Conservation (phyloP, 1,140 invertebrate species). For the Drosophila neocordata region DNA sequence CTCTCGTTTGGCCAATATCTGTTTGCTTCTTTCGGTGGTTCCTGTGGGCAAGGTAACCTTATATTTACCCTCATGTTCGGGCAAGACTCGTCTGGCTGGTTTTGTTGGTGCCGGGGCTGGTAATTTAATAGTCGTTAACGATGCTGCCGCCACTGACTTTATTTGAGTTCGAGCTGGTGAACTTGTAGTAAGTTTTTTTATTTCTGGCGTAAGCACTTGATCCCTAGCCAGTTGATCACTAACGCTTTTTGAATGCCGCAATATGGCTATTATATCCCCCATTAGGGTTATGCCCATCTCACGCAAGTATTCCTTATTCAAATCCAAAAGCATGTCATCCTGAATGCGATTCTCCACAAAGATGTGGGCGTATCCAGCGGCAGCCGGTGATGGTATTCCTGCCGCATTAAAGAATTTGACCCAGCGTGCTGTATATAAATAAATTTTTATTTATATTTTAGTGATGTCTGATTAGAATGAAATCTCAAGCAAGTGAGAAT, state of each 20-base stretch:
- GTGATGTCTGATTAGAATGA: too few relatives aligned
- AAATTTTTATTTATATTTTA: background rate
- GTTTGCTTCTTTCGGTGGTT: slow-evolving; percentile 82
- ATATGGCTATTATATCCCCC: slow-evolving; percentile 93
- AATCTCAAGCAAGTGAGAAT: too few relatives aligned
- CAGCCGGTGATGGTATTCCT: slow-evolving; percentile 89
- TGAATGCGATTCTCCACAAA: slow-evolving; percentile 92
- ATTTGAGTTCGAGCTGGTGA: slow-evolving; percentile 48
- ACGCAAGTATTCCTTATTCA: slow-evolving; percentile 91
- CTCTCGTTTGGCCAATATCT: slow-evolving; percentile 82
- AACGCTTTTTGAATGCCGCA: slow-evolving; percentile 90
- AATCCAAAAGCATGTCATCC: slow-evolving; percentile 90
- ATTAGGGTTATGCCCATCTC: slow-evolving; percentile 93
- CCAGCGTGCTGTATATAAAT: slow-evolving; percentile 84
- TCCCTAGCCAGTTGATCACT: slow-evolving; percentile 86
- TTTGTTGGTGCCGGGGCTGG: slow-evolving; percentile 53
- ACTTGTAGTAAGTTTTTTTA: slow-evolving; percentile 76
- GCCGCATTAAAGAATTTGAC: slow-evolving; percentile 91
- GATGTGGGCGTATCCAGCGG: slow-evolving; percentile 91
- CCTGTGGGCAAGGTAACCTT: slow-evolving; percentile 84
- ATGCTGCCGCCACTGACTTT: slow-evolving; percentile 11
- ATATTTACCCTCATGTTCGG: slow-evolving; percentile 84
- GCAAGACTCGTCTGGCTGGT: slow-evolving; percentile 83
- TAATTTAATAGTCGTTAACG: slow-evolving; percentile 1
- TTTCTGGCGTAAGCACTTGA: slow-evolving; percentile 83